These are phyloP conservation scores for Chloroceryle amazona DNA, from an alignment of 2,797 vertebrate genomes.

Conservation along the genomic window DNA sequence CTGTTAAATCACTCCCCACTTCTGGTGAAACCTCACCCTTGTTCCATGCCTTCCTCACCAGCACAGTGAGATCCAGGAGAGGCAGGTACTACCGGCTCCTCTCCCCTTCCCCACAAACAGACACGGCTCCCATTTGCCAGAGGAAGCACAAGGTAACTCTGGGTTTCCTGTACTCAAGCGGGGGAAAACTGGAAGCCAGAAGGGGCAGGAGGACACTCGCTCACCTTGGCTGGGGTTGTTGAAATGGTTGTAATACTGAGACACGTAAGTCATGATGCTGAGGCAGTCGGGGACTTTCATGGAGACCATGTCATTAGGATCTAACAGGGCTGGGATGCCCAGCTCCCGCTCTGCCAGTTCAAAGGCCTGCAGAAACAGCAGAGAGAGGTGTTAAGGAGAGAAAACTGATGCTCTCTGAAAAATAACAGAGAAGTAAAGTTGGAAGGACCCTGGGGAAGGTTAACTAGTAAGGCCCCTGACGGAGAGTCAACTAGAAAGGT, in stretches of 20 bases:
- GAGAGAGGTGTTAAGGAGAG: neutral
- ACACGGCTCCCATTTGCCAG: neutral
- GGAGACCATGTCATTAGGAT: constrained; percentile 97
- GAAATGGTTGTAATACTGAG: constrained; percentile 98
- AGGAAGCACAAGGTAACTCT: neutral
- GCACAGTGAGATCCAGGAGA: neutral
- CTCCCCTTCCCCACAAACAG: neutral
- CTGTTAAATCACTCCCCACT: neutral
- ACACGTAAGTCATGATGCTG: constrained; percentile 98
- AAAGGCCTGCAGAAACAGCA: constrained; percentile 81
- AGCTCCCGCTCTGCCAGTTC: constrained; percentile 93
- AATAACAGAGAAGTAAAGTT: neutral
- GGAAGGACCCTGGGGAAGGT: neutral
- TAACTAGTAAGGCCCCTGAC: neutral
- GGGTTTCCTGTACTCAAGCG: neutral
- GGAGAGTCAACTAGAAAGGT: neutral
- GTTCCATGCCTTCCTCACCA: neutral
- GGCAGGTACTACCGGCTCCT: neutral
- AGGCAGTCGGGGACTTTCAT: constrained; percentile 96
- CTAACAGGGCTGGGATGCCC: constrained; percentile 95
- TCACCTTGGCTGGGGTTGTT: constrained; percentile 82
- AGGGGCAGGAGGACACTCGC: constrained; percentile 44
- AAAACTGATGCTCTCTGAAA: neutral
- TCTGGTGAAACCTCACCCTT: neutral
- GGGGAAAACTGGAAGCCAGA: neutral